Evolutionary conservation across 2,888 invertebrate species (phyloP), one percentile per base, ranked within the genome.

Genomic region (Philopedon plagiatum): DNA sequence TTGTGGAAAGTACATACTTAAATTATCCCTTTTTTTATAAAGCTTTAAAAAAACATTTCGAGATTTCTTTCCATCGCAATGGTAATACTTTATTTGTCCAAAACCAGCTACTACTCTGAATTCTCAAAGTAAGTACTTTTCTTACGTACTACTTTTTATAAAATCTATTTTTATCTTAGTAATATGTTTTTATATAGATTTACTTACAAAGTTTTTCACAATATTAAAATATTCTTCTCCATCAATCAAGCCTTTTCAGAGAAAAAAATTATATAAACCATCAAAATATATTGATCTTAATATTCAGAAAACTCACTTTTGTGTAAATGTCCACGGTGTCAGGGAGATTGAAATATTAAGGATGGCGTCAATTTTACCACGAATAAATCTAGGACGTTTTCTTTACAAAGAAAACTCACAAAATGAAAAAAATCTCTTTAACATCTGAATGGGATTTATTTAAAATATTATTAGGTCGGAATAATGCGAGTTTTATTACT

Each of bases 361-460:
- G 39, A 37, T 15, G 26, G 19, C 41, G 21, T 60, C 60, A 60
- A 60, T 60, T 60, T 60, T 41, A 60, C 13, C 18, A 41, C 9
- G 60, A 60, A 60, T 60, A 41, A 60, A 60, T 60, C 41, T 60
- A 18, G 41, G 23, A 60, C 39, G 21, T n/a, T 26, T 41, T 60
- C 39, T 41, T 41, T 41, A 44, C 11, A 60, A 58, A 58, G 41
- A 21, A 19, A 11, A 37, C n/a, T 39, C 23, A 39, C 37, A 58
- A 58, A 37, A 39, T 39, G 39, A 39, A 41, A 46, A 58, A 46
- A 44, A 32, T 44, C 39, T 44, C 29, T 32, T 61, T 61, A 29
- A 23, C 61, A 61, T 61, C 23, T 61, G 29, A 61, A 61, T 46
- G 46, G 37, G 29, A 41, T 61, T 61, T 61, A 61, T 61, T 61